Evolutionary conservation across 2,113 vertebrate species (phyloP), one percentile per base, ranked within the genome.

Genomic region (Macheiramphus alcinus): DNA sequence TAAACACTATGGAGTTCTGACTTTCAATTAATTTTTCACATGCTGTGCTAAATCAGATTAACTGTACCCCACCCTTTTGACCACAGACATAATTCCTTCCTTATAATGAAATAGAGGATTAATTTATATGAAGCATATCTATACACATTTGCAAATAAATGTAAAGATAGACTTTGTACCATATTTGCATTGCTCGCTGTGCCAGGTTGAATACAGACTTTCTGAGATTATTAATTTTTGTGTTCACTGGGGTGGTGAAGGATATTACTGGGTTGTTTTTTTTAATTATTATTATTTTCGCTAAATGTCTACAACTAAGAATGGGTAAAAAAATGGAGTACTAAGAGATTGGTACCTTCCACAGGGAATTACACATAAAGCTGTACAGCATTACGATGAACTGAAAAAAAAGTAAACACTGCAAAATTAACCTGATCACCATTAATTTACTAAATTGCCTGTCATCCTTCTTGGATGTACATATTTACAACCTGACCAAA

Each of bases 11-110:
- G 97, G 97, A 98, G 97, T 98, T 97, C 97, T 98, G 98, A 98
- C 97, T 98, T 98, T 98, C 98, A 98, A 98, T 98, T 98, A 98
- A 98, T 98, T 98, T 98, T 98, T 97, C 97, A 98, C 98, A 98
- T 98, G 98, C 98, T 98, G 97, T 21, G 97, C 92, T 97, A 98
- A 98, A 98, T 98, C 98, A 98, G 97, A 98, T 98, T 98, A 98
- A 96, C 78, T 93, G 86, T 96, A 97, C 96, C 96, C 95, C 95
- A 97, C 97, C 97, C 95, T 97, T 98, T 97, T 98, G 98, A 98
- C 98, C 98, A 97, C 75, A 97, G 96, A 98, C 86, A 58, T 97
- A 97, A 98, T 97, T 98, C 97, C 89, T 98, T 96, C 97, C 95
- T 97, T 97, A 97, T 98, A 98, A 98, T 98, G 97, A 98, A 98